Conservation (phyloP, 2,888 invertebrate species). For the Lasioglossum vierecki region DNA sequence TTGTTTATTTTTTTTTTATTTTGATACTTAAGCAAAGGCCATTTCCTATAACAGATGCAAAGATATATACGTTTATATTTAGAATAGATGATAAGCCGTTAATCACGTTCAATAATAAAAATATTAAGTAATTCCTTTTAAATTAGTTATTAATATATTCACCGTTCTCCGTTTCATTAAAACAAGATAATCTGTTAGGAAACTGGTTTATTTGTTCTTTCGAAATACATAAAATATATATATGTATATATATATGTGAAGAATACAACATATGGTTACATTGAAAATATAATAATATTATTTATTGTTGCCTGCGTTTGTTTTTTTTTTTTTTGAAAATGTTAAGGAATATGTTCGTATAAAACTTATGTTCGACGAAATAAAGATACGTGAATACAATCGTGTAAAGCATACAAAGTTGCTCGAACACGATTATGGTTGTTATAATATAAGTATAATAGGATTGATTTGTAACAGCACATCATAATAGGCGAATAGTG, state of each 20-base stretch:
- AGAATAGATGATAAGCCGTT: conserved; percentile 18
- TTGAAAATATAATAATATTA: conserved; percentile 1
- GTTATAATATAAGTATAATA: conserved; percentile 14
- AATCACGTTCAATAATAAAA: conserved; percentile 15
- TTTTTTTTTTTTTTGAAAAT: neutral
- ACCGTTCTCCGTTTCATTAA: conserved; percentile 31
- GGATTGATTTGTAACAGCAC: conserved; percentile 2
- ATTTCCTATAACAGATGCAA: conserved; percentile 72
- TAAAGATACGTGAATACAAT: conserved; percentile 1
- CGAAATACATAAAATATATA: conserved; percentile 23
- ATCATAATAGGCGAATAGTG: conserved; percentile 1
- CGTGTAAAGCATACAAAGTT: conserved; percentile 5
- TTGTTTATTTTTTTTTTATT: conserved; percentile 23
- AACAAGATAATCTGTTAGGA: conserved; percentile 34
- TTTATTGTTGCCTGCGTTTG: conserved; percentile 3
- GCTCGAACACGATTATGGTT: neutral
- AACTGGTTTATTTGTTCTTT: conserved; percentile 43
- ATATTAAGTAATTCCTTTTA: conserved; percentile 14
- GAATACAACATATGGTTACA: conserved; percentile 28
- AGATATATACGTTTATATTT: conserved; percentile 28
- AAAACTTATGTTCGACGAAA: neutral
- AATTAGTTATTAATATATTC: conserved; percentile 14
- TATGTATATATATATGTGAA: conserved; percentile 6
- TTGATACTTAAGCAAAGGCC: conserved; percentile 46
- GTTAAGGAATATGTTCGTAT: neutral